Percentiles rank a stretch among this genome's conserved stretches.
These are phyloP conservation scores for Labia minor DNA, from an alignment of 2,888 invertebrate species.

Conservation along the genomic window DNA sequence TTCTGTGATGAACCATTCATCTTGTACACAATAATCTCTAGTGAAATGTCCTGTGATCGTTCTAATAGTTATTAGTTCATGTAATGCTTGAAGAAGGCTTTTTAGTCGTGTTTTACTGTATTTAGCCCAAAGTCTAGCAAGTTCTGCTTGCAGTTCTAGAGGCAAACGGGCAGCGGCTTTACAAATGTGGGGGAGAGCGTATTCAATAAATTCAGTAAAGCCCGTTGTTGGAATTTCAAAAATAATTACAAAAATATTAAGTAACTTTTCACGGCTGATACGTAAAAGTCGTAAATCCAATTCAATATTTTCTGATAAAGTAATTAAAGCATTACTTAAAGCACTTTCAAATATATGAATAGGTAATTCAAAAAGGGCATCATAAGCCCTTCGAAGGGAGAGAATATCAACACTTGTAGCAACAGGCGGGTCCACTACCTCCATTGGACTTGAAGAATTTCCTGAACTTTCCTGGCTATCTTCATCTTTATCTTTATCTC, in stretches of 20 bases:
- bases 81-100: slow-evolving; percentile 62
- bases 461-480: slow-evolving; percentile 48
- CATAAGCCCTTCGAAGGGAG: slow-evolving; percentile 59
- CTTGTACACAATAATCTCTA: slow-evolving; percentile 64
- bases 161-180: slow-evolving; percentile 65
- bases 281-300: slow-evolving; percentile 51
- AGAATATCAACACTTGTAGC: slow-evolving; percentile 53
- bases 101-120: slow-evolving; percentile 52
- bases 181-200: slow-evolving; percentile 58
- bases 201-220: slow-evolving; percentile 70
- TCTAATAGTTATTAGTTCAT: slow-evolving; percentile 77
- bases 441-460: slow-evolving; percentile 36
- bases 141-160: slow-evolving; percentile 60
- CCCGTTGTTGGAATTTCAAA: slow-evolving; percentile 65
- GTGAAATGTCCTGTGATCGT: slow-evolving; percentile 67
- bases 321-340: slow-evolving; percentile 61
- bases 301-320: slow-evolving; percentile 59
- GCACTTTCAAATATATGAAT: slow-evolving; percentile 47
- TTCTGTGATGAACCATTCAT: slow-evolving; percentile 70
- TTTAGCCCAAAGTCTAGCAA: slow-evolving; percentile 70
- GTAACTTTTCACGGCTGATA: slow-evolving; percentile 31
- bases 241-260: slow-evolving; percentile 57
- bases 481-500: slow-evolving; percentile 78
- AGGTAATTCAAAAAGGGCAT: slow-evolving; percentile 35
- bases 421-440: slow-evolving; percentile 28